phyloP scores from a whole-genome alignment of 2,888 invertebrate species.

The Lacanobia wlatinum region DNA sequence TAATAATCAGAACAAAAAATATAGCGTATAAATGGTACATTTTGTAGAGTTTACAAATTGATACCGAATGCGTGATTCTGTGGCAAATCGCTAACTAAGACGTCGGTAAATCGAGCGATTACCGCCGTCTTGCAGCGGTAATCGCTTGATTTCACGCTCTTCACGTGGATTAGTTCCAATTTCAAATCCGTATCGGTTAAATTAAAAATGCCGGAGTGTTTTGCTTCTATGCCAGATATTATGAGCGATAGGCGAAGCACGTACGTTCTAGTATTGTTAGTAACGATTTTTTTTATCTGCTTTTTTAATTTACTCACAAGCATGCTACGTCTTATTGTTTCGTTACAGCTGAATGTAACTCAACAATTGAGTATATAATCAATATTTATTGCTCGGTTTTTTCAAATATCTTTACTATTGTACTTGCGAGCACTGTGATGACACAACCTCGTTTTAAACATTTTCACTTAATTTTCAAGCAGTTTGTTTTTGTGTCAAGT shows the following conservation, averaged over 20 bases:
- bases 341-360: not conserved
- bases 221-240: slow-evolving; percentile 14
- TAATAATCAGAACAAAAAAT: slow-evolving; percentile 23
- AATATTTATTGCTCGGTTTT: not conserved
- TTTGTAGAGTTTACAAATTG: slow-evolving; percentile 29
- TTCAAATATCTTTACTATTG: not conserved
- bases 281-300: not conserved
- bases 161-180: slow-evolving; percentile 49
- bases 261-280: not conserved
- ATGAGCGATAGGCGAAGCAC: slow-evolving; percentile 20
- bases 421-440: not conserved
- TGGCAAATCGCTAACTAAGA: slow-evolving; percentile 36
- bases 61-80: slow-evolving; percentile 30
- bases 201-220: slow-evolving; percentile 59
- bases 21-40: slow-evolving; percentile 46
- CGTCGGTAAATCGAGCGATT: not conserved
- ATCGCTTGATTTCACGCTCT: slow-evolving; percentile 61
- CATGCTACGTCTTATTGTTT: slow-evolving; percentile 1
- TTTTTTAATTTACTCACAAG: not conserved
- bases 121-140: slow-evolving; percentile 12
- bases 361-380: not conserved
- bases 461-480: not conserved
- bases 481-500: not conserved
- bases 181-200: slow-evolving; percentile 49
- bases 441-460: not conserved